Evolutionary conservation across 2,888 invertebrate genomes (phyloP).

Genomic region (Drosophila nigritarsus): DNA sequence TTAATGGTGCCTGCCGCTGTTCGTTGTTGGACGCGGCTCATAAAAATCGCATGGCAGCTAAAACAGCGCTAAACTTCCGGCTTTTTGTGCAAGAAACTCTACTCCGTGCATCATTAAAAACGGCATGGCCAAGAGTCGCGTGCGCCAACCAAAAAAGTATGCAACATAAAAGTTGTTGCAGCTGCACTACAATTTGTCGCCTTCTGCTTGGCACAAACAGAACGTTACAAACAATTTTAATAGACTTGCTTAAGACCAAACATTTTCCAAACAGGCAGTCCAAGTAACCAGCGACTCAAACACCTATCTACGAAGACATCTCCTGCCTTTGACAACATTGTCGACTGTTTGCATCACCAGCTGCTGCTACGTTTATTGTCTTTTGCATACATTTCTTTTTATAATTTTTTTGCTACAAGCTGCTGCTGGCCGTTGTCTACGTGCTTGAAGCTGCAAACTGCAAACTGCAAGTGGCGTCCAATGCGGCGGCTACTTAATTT

Average conservation of each 20-base stretch:
- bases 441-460: conserved; percentile 54
- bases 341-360: conserved; percentile 39
- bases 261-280: conserved; percentile 53
- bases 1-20: conserved; percentile 31
- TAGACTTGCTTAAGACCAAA: conserved; percentile 79
- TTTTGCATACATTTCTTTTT: conserved; percentile 39
- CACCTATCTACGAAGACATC: background rate
- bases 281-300: background rate
- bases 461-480: conserved; percentile 65
- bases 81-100: conserved; percentile 60
- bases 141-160: conserved; percentile 40
- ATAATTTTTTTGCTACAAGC: conserved; percentile 28
- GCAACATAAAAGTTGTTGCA: conserved; percentile 68
- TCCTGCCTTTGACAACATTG: conserved; percentile 63
- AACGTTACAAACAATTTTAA: conserved; percentile 76
- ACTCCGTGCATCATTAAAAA: conserved; percentile 73
- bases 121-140: conserved; percentile 57
- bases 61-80: conserved; percentile 79
- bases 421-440: conserved; percentile 57
- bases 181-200: conserved; percentile 49
- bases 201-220: conserved; percentile 42
- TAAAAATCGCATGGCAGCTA: conserved; percentile 71
- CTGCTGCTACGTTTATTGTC: conserved; percentile 49
- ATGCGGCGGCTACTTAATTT: conserved; percentile 78
- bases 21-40: conserved; percentile 48